Percentiles rank a stretch among this genome's conserved stretches.
phyloP scores from a whole-genome alignment of 2,113 vertebrate species.

The Onychostruthus taczanowskii region DNA sequence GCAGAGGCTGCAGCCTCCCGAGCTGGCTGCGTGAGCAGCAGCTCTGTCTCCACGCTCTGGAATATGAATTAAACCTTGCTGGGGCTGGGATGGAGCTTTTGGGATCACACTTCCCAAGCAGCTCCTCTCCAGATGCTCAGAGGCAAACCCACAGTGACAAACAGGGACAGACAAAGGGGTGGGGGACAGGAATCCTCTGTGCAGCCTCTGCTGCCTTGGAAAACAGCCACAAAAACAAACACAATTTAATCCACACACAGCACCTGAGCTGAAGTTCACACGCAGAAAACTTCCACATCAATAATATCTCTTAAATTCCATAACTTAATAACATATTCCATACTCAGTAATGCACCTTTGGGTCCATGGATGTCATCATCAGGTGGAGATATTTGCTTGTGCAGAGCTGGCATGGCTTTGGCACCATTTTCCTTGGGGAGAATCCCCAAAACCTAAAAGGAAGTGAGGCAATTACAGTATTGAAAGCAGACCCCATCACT shows the following conservation, averaged over 20 bases:
- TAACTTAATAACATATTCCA: too few relatives aligned
- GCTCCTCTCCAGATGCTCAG: rapidly evolving
- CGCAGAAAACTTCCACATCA: not conserved
- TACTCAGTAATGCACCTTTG: rapidly evolving
- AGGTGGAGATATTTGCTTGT: not conserved
- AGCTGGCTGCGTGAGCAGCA: not conserved
- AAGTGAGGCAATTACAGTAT: not conserved
- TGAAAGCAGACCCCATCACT: slow-evolving; percentile 27
- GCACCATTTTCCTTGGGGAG: not conserved
- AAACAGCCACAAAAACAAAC: not conserved
- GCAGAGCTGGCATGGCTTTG: not conserved
- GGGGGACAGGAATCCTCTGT: rapidly evolving
- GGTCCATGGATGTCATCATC: not conserved
- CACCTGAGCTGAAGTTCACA: rapidly evolving
- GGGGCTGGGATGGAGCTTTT: rapidly evolving
- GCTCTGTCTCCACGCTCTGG: not conserved
- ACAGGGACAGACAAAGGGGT: rapidly evolving
- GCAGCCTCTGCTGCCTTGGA: not conserved
- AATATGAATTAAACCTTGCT: not conserved
- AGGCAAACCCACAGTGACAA: not conserved
- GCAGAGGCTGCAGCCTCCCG: not conserved
- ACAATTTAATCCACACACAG: rapidly evolving
- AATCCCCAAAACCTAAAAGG: not conserved
- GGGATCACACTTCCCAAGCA: not conserved
- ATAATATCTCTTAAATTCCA: not conserved